A percentile compares a stretch with the other conserved stretches of the same genome.
These are phyloP conservation scores for Drosophila mercatorum DNA, from an alignment of 2,888 invertebrate species.

Conservation along the genomic window DNA sequence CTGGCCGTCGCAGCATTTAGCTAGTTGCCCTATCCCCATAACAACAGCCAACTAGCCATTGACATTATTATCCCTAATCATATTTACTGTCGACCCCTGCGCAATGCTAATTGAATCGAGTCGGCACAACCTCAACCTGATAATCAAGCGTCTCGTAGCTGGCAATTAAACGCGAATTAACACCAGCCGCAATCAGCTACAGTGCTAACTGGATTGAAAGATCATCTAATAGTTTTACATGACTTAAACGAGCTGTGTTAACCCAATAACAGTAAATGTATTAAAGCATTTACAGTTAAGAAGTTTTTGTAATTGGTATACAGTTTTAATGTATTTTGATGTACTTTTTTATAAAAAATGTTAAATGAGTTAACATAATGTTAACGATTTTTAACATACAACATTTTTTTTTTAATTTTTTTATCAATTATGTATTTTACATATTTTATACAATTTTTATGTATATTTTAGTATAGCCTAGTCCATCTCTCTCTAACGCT, in stretches of 20 bases:
- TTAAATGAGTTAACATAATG: no score
- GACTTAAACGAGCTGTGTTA: background rate
- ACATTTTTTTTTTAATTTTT: no score
- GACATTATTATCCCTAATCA: constrained; percentile 70
- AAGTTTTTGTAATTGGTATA: no score
- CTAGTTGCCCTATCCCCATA: constrained; percentile 32
- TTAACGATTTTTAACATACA: no score
- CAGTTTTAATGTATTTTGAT: no score
- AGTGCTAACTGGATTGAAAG: background rate
- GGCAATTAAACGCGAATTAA: constrained; percentile 59
- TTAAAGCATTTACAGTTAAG: no score
- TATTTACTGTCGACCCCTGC: constrained; percentile 45
- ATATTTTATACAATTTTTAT: no score
- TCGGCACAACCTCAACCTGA: constrained; percentile 26
- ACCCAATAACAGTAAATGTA: no score
- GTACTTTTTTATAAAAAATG: no score
- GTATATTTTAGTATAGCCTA: no score
- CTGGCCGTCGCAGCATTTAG: constrained; percentile 20
- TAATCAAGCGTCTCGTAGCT: constrained; percentile 53
- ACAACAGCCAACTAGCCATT: constrained; percentile 55
- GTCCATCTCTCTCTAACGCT: no score
- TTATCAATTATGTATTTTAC: no score
- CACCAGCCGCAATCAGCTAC: constrained; percentile 31
- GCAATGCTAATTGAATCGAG: constrained; percentile 62
- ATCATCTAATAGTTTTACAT: background rate